phyloP scores from a whole-genome alignment of 37 sponge, comb jelly and placozoan genomes.

The Hexactinellida sp. region DNA sequence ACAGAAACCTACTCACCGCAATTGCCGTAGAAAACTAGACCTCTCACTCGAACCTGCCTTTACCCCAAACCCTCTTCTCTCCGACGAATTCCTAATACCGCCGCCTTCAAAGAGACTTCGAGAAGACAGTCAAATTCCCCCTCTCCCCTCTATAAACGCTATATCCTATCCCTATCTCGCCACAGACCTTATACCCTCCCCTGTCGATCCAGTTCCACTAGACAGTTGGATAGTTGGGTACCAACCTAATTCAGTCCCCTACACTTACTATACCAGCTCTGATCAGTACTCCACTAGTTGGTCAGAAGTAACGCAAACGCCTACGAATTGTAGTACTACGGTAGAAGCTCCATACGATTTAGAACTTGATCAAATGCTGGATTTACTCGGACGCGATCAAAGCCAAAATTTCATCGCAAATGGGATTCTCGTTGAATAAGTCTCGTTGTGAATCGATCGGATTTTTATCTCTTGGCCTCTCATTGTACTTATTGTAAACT shows the following conservation, averaged over 20 bases:
- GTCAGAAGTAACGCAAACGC: background rate
- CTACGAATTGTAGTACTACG: background rate
- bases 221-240: background rate
- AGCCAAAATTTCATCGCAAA: background rate
- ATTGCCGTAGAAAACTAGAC: background rate
- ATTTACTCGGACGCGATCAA: background rate
- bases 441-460: background rate
- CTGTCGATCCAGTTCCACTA: background rate
- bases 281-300: background rate
- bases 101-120: background rate
- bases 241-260: background rate
- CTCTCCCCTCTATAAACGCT: background rate
- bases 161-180: background rate
- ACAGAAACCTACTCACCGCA: background rate
- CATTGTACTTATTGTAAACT: too few species aligned
- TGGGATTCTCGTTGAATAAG: background rate
- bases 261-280: background rate
- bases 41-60: background rate
- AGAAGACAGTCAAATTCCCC: background rate
- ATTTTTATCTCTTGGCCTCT: too few species aligned
- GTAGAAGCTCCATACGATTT: background rate
- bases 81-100: background rate
- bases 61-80: background rate
- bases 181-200: background rate
- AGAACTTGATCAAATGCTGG: conserved; percentile 1